A percentile compares a stretch with the other conserved stretches of the same genome.
phyloP scores from a whole-genome alignment of 2,797 vertebrate species.

The Pampus argenteus region DNA sequence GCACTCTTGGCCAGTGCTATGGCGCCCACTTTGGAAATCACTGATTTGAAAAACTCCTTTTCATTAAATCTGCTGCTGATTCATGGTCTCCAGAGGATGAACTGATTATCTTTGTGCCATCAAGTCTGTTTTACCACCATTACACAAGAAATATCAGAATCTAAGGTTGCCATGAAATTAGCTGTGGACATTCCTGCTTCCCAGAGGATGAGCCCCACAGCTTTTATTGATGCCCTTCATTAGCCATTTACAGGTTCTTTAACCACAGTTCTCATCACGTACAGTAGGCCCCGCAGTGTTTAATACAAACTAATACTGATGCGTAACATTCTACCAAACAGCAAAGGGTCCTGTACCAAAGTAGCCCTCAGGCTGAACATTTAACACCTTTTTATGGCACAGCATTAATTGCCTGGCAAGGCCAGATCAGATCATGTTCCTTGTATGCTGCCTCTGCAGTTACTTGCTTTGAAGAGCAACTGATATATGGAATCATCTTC shows the following conservation, averaged over 20 bases:
- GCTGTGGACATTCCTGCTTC: neutral
- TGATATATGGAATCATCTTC: conserved; percentile 45
- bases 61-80: neutral
- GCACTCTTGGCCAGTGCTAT: no score
- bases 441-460: conserved; percentile 26
- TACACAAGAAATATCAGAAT: neutral
- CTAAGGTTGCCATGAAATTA: neutral
- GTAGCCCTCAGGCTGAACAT: conserved; percentile 24
- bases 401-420: conserved; percentile 40
- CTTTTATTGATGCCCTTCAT: neutral
- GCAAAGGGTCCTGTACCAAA: conserved; percentile 22
- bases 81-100: neutral
- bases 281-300: neutral
- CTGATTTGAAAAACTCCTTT: neutral
- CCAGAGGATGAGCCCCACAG: neutral
- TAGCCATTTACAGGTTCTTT: neutral
- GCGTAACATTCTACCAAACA: conserved; percentile 18
- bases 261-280: neutral
- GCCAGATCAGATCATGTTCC: conserved; percentile 37
- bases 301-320: conserved; percentile 16
- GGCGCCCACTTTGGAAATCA: neutral
- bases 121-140: neutral
- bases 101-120: neutral
- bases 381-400: conserved; percentile 57
- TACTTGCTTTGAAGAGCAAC: conserved; percentile 45